Evolutionary conservation across 2,113 vertebrate species (phyloP).

Genomic region (Aphyosemion australe): DNA sequence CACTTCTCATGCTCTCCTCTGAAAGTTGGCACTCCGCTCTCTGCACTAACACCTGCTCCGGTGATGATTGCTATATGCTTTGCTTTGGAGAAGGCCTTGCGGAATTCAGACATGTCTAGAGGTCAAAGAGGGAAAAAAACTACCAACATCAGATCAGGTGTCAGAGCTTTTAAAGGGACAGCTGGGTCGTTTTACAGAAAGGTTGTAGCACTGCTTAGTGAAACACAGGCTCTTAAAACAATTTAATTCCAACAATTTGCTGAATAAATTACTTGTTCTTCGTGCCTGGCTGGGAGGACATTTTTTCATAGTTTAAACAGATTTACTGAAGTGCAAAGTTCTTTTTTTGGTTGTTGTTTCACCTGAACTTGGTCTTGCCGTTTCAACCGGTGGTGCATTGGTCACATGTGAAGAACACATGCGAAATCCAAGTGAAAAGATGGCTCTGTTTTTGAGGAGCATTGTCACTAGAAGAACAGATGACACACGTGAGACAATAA

Average conservation of each 20-base stretch:
- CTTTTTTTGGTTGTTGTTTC: slow-evolving; percentile 1
- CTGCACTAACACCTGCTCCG: slow-evolving; percentile 90
- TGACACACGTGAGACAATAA: neutral
- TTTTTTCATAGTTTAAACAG: neutral
- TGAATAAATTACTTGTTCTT: neutral
- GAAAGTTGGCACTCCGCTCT: slow-evolving; percentile 93
- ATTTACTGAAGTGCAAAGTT: neutral
- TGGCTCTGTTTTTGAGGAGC: slow-evolving; percentile 60
- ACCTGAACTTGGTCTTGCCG: slow-evolving; percentile 65
- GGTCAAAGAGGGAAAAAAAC: slow-evolving; percentile 13
- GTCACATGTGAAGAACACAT: slow-evolving; percentile 49
- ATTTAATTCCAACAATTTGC: neutral
- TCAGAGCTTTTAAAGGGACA: neutral
- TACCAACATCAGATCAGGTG: neutral
- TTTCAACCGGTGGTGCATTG: slow-evolving; percentile 33
- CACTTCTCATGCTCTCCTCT: slow-evolving; percentile 89
- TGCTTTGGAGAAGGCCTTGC: slow-evolving; percentile 87
- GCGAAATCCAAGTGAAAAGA: slow-evolving; percentile 55
- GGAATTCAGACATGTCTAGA: slow-evolving; percentile 89
- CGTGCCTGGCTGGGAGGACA: neutral
- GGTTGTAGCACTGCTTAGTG: no score
- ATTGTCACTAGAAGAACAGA: slow-evolving; percentile 45
- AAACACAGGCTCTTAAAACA: neutral
- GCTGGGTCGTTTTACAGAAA: no score
- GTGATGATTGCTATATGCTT: slow-evolving; percentile 93